Conservation (phyloP, 2,797 vertebrate genomes). For the Sorex maritimensis region DNA sequence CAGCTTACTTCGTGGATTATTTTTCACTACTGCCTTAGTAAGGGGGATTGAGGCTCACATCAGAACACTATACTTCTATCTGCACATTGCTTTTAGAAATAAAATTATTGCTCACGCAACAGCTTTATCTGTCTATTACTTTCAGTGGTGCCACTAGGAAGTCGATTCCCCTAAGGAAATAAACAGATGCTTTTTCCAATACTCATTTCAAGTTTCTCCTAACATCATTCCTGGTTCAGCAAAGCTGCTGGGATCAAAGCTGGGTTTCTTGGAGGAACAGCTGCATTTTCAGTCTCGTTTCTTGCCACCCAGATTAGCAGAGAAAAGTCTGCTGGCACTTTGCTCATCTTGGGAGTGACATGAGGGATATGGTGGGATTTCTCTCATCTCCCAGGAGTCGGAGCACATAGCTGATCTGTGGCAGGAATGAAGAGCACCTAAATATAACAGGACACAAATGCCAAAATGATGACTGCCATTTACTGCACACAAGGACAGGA, state of each 20-base stretch:
- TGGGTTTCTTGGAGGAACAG: constrained; percentile 48
- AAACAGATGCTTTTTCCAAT: constrained; percentile 71
- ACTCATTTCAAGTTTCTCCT: constrained; percentile 73
- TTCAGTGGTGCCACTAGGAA: constrained; percentile 64
- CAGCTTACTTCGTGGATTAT: constrained; percentile 34
- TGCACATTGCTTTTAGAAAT: constrained; percentile 64
- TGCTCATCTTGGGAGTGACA: constrained; percentile 16
- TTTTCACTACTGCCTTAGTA: constrained; percentile 58
- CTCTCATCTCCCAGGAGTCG: constrained; percentile 31
- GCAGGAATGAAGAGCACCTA: constrained; percentile 24
- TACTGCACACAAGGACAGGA: constrained; percentile 2
- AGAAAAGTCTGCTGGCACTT: constrained; percentile 53
- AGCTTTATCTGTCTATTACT: constrained; percentile 71
- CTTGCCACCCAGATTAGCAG: background rate
- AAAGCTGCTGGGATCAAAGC: constrained; percentile 71
- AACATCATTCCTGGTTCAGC: constrained; percentile 56
- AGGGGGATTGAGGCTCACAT: constrained; percentile 26
- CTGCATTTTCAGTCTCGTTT: background rate
- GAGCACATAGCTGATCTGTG: constrained; percentile 51
- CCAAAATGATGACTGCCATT: constrained; percentile 40
- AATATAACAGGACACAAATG: constrained; percentile 55
- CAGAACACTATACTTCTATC: background rate
- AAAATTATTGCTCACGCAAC: constrained; percentile 46
- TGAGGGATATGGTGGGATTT: constrained; percentile 37
- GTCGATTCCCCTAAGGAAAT: constrained; percentile 76